Conservation (phyloP, 2,888 invertebrate species). For the Yponomeuta evonymella region DNA sequence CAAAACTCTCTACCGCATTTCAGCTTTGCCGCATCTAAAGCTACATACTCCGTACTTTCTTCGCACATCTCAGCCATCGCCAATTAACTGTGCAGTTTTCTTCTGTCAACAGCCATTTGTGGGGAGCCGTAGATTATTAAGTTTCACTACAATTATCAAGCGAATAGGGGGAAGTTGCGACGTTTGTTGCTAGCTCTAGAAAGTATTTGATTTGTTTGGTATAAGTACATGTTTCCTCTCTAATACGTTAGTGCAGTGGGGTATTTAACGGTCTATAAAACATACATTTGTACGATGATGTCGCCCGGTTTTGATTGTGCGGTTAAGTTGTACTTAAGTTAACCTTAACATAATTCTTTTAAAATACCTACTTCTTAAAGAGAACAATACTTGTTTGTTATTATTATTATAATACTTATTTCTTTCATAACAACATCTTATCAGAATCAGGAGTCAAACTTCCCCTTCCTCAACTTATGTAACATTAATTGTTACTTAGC, state of each 20-base stretch:
- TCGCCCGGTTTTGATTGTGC: too few species aligned
- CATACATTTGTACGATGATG: too few species aligned
- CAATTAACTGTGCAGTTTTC: conserved; percentile 24
- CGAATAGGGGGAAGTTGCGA: conserved; percentile 11
- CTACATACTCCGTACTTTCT: not conserved
- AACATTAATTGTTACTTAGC: too few species aligned
- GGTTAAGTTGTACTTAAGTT: too few species aligned
- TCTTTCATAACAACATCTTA: too few species aligned
- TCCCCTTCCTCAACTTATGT: too few species aligned
- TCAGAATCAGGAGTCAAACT: too few species aligned
- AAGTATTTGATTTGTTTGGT: conserved; percentile 8
- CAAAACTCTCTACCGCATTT: not conserved
- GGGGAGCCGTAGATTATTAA: conserved; percentile 43
- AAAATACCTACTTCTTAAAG: too few species aligned
- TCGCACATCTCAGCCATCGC: not conserved
- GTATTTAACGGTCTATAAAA: not conserved
- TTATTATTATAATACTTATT: too few species aligned
- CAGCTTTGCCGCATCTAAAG: not conserved
- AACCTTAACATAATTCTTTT: too few species aligned
- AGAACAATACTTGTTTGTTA: too few species aligned
- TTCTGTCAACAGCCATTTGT: conserved; percentile 38
- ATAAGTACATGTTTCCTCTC: not conserved
- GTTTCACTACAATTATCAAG: conserved; percentile 53
- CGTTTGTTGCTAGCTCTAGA: not conserved
- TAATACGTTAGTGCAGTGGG: not conserved